Evolutionary conservation across 2,888 invertebrate species (phyloP).

Genomic region (Creontiades dilutus): DNA sequence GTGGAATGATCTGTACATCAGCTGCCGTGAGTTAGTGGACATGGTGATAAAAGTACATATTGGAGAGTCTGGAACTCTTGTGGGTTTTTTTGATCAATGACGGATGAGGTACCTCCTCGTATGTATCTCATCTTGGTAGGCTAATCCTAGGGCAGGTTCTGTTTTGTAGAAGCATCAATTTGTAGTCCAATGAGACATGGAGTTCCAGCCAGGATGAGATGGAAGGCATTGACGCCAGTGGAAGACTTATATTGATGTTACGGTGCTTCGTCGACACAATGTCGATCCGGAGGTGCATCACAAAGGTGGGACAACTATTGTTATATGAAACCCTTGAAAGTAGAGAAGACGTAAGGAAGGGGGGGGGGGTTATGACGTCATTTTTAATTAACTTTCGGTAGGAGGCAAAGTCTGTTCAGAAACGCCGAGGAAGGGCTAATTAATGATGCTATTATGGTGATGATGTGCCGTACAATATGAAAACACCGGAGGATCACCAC

Average conservation of each 20-base stretch:
- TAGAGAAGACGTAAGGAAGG: neutral
- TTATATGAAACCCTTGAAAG: slow-evolving; percentile 1
- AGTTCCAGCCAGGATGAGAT: slow-evolving; percentile 14
- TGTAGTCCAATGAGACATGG: neutral
- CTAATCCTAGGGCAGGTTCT: neutral
- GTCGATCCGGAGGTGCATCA: slow-evolving; percentile 36
- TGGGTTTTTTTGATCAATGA: too few relatives aligned
- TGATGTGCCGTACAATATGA: slow-evolving; percentile 49
- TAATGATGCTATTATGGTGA: slow-evolving; percentile 60
- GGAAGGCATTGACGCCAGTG: slow-evolving; percentile 14
- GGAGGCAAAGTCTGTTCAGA: slow-evolving; percentile 14
- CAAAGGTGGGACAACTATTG: slow-evolving; percentile 36
- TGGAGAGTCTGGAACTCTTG: too few relatives aligned
- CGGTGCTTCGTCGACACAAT: slow-evolving; percentile 20
- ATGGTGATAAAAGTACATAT: too few relatives aligned
- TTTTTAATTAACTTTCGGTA: slow-evolving; percentile 61
- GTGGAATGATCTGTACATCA: too few relatives aligned
- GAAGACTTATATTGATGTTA: slow-evolving; percentile 39
- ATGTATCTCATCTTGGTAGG: neutral
- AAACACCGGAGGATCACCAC: slow-evolving; percentile 25
- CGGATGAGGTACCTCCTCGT: too few relatives aligned
- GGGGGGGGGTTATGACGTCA: slow-evolving; percentile 34
- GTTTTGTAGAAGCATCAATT: neutral
- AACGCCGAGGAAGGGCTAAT: slow-evolving; percentile 35
- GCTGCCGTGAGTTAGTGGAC: too few relatives aligned